These are phyloP conservation scores for Ceratina calcarata DNA, from an alignment of 1,140 invertebrate species.

Conservation along the genomic window DNA sequence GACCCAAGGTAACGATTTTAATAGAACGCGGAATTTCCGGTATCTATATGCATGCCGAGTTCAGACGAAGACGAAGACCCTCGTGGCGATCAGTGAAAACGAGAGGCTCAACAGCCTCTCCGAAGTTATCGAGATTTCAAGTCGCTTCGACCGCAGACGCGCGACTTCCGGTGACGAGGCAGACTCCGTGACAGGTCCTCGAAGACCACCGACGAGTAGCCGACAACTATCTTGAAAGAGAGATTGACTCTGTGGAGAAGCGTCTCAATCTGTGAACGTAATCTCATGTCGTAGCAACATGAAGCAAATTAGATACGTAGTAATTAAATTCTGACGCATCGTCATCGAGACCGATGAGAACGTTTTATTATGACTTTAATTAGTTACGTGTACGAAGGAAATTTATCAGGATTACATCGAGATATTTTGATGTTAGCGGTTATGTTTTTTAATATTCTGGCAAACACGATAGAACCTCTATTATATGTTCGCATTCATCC, in stretches of 20 bases:
- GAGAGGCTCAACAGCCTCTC: not conserved
- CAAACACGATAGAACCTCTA: no score
- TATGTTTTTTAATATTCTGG: no score
- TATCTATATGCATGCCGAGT: no score
- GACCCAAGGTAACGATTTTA: not conserved
- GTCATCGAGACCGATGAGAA: not conserved
- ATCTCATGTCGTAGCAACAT: not conserved
- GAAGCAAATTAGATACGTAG: not conserved
- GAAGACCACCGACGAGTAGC: constrained; percentile 53
- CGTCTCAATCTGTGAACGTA: constrained; percentile 37
- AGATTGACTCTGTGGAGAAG: constrained; percentile 52
- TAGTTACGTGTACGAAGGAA: no score
- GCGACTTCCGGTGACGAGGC: constrained; percentile 61
- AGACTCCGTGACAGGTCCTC: constrained; percentile 42
- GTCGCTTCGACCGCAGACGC: constrained; percentile 17
- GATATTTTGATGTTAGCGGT: no score
- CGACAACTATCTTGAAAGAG: constrained; percentile 45
- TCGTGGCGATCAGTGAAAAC: constrained; percentile 31
- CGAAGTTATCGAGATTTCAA: constrained; percentile 19
- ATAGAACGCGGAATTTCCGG: not conserved
- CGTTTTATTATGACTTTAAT: not conserved
- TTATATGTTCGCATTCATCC: no score
- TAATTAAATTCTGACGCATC: constrained; percentile 9
- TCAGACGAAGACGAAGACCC: no score
- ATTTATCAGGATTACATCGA: no score